Percentiles rank a stretch among this genome's conserved stretches.
These are phyloP conservation scores for Ophiodon elongatus DNA, from an alignment of 2,113 vertebrate genomes.

Conservation along the genomic window DNA sequence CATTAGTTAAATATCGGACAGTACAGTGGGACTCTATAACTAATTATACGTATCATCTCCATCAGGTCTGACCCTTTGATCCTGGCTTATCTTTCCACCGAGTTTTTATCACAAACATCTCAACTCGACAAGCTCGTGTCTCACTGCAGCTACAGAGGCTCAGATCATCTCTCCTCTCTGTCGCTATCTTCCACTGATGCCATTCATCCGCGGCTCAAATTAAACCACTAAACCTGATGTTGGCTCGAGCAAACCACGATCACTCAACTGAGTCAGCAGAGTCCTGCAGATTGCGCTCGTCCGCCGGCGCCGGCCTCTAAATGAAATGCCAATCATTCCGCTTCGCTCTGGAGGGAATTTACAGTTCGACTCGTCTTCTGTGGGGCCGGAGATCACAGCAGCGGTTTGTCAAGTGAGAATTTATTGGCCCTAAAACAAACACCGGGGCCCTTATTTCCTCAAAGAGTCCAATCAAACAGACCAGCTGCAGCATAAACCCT, in stretches of 20 bases:
- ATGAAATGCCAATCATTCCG: conserved; percentile 61
- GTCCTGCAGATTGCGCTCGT: conserved; percentile 19
- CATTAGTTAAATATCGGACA: neutral
- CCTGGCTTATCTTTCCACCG: neutral
- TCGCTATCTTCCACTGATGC: neutral
- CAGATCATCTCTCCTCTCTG: conserved; percentile 7
- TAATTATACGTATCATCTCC: neutral
- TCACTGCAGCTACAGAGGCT: conserved; percentile 1
- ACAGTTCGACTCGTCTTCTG: conserved; percentile 12
- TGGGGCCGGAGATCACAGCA: neutral
- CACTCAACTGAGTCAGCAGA: conserved; percentile 49
- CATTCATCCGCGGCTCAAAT: conserved; percentile 37
- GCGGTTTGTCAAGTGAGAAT: conserved; percentile 35
- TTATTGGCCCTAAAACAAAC: conserved; percentile 53
- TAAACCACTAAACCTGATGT: conserved; percentile 40
- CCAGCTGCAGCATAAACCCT: neutral
- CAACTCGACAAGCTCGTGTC: neutral
- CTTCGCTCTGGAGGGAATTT: neutral
- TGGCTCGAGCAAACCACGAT: conserved; percentile 31
- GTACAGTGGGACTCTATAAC: neutral
- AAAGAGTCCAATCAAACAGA: conserved; percentile 25
- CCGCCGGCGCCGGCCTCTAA: neutral
- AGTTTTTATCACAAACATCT: neutral
- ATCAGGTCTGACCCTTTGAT: neutral
- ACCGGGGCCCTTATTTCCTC: conserved; percentile 27